Evolutionary conservation across 2,113 vertebrate genomes (phyloP).

Genomic region (Caloenas nicobarica): DNA sequence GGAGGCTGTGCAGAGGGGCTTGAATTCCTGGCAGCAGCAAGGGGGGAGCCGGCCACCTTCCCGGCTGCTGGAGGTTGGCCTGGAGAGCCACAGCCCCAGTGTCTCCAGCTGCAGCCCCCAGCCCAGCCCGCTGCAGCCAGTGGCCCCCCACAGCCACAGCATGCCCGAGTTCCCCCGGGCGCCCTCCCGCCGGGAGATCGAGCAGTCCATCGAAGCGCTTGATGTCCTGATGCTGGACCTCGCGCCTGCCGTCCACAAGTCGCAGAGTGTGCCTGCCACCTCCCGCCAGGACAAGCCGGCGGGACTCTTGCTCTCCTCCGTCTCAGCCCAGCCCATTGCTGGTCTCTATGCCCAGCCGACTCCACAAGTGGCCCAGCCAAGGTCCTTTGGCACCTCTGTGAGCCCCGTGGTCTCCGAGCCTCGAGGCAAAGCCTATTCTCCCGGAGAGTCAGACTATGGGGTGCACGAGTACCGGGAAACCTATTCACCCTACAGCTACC

Average conservation of each 20-base stretch:
- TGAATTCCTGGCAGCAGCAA: slow-evolving; percentile 93
- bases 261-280: slow-evolving; percentile 83
- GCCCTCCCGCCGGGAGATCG: slow-evolving; percentile 91
- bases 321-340: slow-evolving; percentile 79
- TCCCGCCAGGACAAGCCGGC: slow-evolving; percentile 48
- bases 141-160: slow-evolving; percentile 79
- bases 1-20: slow-evolving; percentile 93
- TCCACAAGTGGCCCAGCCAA: slow-evolving; percentile 70
- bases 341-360: slow-evolving; percentile 68
- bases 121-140: slow-evolving; percentile 66
- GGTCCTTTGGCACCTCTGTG: slow-evolving; percentile 45
- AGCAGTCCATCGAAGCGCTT: slow-evolving; percentile 94
- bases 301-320: slow-evolving; percentile 78
- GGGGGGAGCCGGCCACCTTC: slow-evolving; percentile 76
- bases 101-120: slow-evolving; percentile 63
- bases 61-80: slow-evolving; percentile 63
- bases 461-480: slow-evolving; percentile 49
- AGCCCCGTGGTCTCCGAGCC: not conserved
- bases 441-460: slow-evolving; percentile 3
- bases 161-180: slow-evolving; percentile 88
- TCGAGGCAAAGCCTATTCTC: not conserved
- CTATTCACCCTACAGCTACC: slow-evolving; percentile 73
- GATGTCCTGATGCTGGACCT: slow-evolving; percentile 95
- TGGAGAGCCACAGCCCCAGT: slow-evolving; percentile 64
- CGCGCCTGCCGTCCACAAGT: slow-evolving; percentile 83